Base-by-base conservation (phyloP, 1,140 invertebrate genomes). In the Trissolcus basalis region DNA sequence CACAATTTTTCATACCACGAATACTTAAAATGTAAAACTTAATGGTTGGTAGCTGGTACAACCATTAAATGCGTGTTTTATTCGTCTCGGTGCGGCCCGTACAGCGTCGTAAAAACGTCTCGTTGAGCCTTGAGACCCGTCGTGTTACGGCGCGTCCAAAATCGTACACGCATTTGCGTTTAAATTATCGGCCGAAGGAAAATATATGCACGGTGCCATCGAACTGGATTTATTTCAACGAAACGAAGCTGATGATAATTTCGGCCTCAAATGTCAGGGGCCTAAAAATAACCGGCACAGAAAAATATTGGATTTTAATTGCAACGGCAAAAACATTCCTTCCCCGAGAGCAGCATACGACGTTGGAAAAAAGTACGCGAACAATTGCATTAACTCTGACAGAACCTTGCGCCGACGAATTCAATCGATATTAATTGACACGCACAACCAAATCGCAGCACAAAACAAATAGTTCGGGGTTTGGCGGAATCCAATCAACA, bases 91-190 rank as follows among this genome's bases (percentile, higher is more conserved):
- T 43, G 16, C 19, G 64, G 55, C 60, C 55, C 19, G 55, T 36
- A 48, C 60, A 67, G 61, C 50, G 35, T 68, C 58, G 59, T 75
- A 75, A 75, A 75, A 75, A 68, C 56, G 63, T 68, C 63, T 63
- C 35, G 27, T 19, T 67, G 19, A 16, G 59, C 12, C 43, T 50
- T 36, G 19, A 27, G 19, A 27, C 19, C 9, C 49, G 59, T 11
- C 14, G 43, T 51, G 63, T 56, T 56, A 39, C 68, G 48, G 63
- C 56, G 49, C 39, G 39, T 0, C 41, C 19, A 27, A 61, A 69
- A 60, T 54, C 45, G 44, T 50, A 2, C 14, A 39, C 36, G 35
- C 44, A 12, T 27, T 63, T 71, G 33, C 32, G 58, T 33, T 56
- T 63, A 63, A 63, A 71, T 71, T 50, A 56, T 63, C 45, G 35